phyloP scores from a whole-genome alignment of 1,140 invertebrate genomes.

The Pentalonia nigronervosa region DNA sequence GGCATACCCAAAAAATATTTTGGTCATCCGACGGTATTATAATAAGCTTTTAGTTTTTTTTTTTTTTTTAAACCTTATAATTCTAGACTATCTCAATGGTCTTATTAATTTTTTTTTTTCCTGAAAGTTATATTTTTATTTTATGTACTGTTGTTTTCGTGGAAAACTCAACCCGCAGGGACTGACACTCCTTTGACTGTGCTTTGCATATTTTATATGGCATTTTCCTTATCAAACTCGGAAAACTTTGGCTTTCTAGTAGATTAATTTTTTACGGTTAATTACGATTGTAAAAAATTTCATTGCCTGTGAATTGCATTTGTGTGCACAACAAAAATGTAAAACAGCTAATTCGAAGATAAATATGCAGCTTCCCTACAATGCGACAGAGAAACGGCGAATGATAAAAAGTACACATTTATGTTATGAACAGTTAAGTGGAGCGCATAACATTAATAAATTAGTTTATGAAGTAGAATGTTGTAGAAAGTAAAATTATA shows the following conservation, averaged over 20 bases:
- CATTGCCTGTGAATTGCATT: slow-evolving; percentile 33
- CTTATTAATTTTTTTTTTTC: slow-evolving; percentile 35
- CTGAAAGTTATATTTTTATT: slow-evolving; percentile 21
- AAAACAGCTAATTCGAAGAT: slow-evolving; percentile 23
- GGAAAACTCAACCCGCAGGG: neutral
- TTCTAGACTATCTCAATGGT: neutral
- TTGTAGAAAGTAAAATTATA: neutral
- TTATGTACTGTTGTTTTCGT: neutral
- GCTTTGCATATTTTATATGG: slow-evolving; percentile 50
- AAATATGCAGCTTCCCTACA: slow-evolving; percentile 14
- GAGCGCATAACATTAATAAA: slow-evolving; percentile 30
- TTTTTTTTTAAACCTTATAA: neutral
- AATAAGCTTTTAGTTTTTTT: neutral
- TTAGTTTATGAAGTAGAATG: neutral
- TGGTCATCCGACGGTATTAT: neutral
- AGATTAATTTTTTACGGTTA: slow-evolving; percentile 55
- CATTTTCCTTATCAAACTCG: slow-evolving; percentile 44
- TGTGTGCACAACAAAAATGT: slow-evolving; percentile 1
- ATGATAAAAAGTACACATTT: slow-evolving; percentile 40
- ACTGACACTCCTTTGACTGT: neutral
- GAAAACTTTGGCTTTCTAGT: slow-evolving; percentile 52
- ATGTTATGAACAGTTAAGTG: slow-evolving; percentile 19
- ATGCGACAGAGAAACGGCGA: neutral
- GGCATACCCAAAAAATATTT: neutral
- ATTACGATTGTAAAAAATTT: slow-evolving; percentile 53